phyloP scores from a whole-genome alignment of 2,888 invertebrate species.

The Cheilosia vernalis region DNA sequence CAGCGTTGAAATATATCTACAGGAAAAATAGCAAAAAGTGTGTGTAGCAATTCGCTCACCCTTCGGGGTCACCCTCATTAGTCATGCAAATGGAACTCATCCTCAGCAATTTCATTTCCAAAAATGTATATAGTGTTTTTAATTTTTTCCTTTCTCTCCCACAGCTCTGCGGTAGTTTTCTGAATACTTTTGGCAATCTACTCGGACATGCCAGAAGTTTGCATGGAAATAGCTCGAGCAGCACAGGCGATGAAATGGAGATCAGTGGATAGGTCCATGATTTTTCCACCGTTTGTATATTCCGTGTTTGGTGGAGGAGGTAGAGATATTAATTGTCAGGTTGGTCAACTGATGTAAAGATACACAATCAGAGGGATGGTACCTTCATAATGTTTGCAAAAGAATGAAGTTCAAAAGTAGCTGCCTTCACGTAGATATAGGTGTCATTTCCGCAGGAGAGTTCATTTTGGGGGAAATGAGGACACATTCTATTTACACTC shows the following conservation, averaged over 20 bases:
- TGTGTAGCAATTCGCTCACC: not conserved
- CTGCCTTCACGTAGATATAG: too few relatives aligned
- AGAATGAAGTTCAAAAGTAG: too few relatives aligned
- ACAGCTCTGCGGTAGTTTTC: not conserved
- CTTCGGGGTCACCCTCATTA: conserved; percentile 55
- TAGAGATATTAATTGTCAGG: not conserved
- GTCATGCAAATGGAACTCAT: conserved; percentile 73
- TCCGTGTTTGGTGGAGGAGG: too few relatives aligned
- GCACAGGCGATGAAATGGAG: not conserved
- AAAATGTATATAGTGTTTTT: conserved; percentile 26
- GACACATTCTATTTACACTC: too few relatives aligned
- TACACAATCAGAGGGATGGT: not conserved
- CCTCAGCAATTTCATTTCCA: conserved; percentile 52
- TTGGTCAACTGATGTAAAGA: not conserved
- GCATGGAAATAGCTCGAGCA: not conserved
- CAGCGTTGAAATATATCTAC: conserved; percentile 29
- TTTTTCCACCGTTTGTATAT: too few relatives aligned
- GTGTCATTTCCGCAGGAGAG: too few relatives aligned
- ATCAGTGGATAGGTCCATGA: too few relatives aligned
- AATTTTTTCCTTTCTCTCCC: not conserved
- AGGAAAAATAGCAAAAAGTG: conserved; percentile 5
- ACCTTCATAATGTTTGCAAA: too few relatives aligned
- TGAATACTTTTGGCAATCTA: not conserved
- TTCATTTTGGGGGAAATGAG: too few relatives aligned
- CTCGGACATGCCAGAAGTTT: not conserved